Evolutionary conservation across 2,797 vertebrate species (phyloP), one percentile per base, ranked within the genome.

Genomic region (Neomorphus geoffroyi): DNA sequence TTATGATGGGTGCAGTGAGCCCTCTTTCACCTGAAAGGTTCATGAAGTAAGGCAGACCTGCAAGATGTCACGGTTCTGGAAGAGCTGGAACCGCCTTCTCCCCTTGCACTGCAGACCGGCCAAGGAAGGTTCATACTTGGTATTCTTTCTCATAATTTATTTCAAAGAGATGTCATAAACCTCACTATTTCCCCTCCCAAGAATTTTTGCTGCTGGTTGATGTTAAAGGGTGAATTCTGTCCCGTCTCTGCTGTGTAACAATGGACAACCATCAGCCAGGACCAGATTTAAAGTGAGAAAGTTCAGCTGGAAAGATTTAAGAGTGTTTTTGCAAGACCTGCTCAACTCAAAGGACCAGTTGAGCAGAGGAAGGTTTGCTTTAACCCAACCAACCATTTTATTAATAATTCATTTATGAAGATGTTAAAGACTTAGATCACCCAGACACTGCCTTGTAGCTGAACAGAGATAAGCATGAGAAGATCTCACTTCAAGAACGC

Each of bases 11-110:
- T 15, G 14, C 0, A 2, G 3, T 9, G 27, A 81, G 24, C 22
- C 12, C 54, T 60, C 48, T 56, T n/a, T 24, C 32, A 69, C 21
- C 60, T 45, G 51, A 35, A 66, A 28, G 2, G 33, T 19, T 67
- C 21, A 13, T 4, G 35, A 58, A 58, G 22, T 3, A 3, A 3
- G 3, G 33, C 35, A 70, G 60, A 27, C 43, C 69, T 39, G 10
- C 0, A 1, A 64, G 54, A 33, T 24, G 35, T 27, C n/a, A 37
- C 0, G 0, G 13, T 15, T 24, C 61, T 62, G 66, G 35, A 39
- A 77, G 43, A 77, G 33, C n/a, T 53, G 37, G n/a, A 74, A 51
- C 15, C 18, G 70, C 16, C 19, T 53, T 58, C 48, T 67, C 35
- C 45, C 51, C 12, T 41, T 82, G 27, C 51, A 24, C 61, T 12